Percentiles rank a stretch among this genome's conserved stretches.
Conservation (phyloP, 2,888 invertebrate genomes). For the Temnothorax rugatulus region DNA sequence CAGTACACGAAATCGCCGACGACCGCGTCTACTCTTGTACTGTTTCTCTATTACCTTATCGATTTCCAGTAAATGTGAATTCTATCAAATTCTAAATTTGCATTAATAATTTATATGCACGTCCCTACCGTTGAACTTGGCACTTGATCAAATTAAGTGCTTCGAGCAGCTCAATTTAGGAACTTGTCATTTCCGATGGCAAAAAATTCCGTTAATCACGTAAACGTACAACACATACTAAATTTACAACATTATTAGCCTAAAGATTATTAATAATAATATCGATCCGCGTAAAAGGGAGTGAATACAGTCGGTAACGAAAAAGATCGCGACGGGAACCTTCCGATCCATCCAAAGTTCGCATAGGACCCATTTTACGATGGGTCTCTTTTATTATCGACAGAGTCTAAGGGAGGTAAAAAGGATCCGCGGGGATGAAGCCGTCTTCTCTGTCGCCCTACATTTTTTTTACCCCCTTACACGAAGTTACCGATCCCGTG, state of each 20-base stretch:
- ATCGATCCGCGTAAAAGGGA: not conserved
- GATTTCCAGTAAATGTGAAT: not conserved
- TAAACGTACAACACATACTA: not conserved
- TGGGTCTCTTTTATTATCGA: constrained; percentile 63
- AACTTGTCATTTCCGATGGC: not conserved
- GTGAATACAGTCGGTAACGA: constrained; percentile 35
- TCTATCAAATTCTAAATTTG: constrained; percentile 5
- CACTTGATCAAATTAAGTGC: not conserved
- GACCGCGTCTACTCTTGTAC: constrained; percentile 29
- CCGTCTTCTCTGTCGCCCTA: not conserved
- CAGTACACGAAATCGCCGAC: constrained; percentile 76
- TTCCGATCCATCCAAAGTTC: not conserved
- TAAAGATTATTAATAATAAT: not conserved
- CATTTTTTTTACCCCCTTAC: constrained; percentile 22
- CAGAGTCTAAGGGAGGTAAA: constrained; percentile 56
- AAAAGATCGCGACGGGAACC: not conserved
- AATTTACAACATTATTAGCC: not conserved
- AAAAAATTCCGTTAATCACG: not conserved
- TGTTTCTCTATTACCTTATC: not conserved
- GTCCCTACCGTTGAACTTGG: not conserved
- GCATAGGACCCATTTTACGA: constrained; percentile 37
- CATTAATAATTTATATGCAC: not conserved
- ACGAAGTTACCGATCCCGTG: constrained; percentile 66
- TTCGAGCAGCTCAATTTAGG: not conserved
- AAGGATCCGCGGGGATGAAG: constrained; percentile 30